These are phyloP conservation scores for Thecophora atra DNA, from an alignment of 2,888 invertebrate species.

Conservation along the genomic window DNA sequence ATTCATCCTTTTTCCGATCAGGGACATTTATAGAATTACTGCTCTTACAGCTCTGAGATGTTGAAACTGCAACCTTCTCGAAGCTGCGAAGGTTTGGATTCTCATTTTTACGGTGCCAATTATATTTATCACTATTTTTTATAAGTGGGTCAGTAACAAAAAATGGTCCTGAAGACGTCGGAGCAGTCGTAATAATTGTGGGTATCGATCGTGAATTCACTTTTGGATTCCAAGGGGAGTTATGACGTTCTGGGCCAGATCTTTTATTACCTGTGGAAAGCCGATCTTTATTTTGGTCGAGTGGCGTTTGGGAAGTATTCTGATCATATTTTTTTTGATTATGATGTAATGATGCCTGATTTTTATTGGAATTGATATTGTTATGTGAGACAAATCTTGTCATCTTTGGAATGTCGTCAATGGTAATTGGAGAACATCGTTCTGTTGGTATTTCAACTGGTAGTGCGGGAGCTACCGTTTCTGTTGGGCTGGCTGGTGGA, in stretches of 20 bases:
- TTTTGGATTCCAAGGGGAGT: not conserved
- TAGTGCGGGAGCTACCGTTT: slow-evolving; percentile 36
- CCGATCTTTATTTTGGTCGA: not conserved
- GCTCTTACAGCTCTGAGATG: not conserved
- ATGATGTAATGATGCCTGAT: not conserved
- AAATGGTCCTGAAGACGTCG: not conserved
- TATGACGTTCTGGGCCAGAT: not conserved
- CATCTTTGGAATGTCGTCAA: slow-evolving; percentile 22
- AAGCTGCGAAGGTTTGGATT: not conserved
- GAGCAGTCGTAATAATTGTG: not conserved
- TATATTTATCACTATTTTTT: not conserved
- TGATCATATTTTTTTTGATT: not conserved
- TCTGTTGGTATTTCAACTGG: slow-evolving; percentile 53
- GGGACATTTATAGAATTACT: slow-evolving; percentile 42
- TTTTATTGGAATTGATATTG: not conserved
- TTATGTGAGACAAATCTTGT: not conserved
- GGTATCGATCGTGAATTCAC: not conserved
- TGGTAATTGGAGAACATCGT: slow-evolving; percentile 47
- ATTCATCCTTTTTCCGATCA: slow-evolving; percentile 43
- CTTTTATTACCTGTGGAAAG: not conserved
- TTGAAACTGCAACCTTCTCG: not conserved
- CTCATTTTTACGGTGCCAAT: not conserved
- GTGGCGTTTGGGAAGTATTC: not conserved
- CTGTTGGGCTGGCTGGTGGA: slow-evolving; percentile 43
- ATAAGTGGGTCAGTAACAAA: slow-evolving; percentile 4